Evolutionary conservation across 2,113 vertebrate genomes (phyloP).

Genomic region (Pyrgilauda ruficollis): DNA sequence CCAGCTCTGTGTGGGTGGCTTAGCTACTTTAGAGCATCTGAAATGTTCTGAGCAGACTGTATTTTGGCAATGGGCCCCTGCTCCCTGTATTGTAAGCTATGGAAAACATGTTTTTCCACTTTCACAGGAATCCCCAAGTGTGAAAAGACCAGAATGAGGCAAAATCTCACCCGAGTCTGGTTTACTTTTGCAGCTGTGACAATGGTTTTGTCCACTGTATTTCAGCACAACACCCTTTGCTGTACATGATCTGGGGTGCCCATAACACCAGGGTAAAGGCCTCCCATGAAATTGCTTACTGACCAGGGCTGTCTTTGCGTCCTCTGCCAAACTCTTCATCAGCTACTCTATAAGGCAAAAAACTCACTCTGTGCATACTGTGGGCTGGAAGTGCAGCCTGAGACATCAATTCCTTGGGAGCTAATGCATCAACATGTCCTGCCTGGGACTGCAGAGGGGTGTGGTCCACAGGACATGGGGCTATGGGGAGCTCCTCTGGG

Average conservation of each 20-base stretch:
- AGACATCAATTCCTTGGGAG: neutral
- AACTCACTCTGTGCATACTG: neutral
- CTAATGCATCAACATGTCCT: neutral
- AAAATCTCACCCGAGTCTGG: neutral
- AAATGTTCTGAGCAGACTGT: neutral
- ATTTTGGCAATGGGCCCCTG: neutral
- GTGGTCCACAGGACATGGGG: neutral
- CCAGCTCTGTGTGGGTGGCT: neutral
- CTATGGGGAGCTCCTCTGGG: fast-evolving
- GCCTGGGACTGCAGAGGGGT: neutral
- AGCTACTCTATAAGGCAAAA: neutral
- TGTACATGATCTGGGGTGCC: neutral
- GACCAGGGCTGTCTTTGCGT: neutral
- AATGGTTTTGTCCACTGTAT: neutral
- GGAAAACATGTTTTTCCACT: neutral
- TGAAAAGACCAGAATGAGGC: neutral
- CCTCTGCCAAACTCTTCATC: neutral
- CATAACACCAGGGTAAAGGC: neutral
- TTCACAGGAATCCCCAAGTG: neutral
- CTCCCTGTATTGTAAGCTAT: neutral
- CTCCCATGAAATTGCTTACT: neutral
- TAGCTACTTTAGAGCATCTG: neutral
- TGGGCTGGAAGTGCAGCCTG: neutral
- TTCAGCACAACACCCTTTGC: neutral
- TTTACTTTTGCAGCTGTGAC: neutral